These are phyloP conservation scores for Dipodomys spectabilis DNA, from an alignment of 2,113 vertebrate genomes.

Conservation along the genomic window DNA sequence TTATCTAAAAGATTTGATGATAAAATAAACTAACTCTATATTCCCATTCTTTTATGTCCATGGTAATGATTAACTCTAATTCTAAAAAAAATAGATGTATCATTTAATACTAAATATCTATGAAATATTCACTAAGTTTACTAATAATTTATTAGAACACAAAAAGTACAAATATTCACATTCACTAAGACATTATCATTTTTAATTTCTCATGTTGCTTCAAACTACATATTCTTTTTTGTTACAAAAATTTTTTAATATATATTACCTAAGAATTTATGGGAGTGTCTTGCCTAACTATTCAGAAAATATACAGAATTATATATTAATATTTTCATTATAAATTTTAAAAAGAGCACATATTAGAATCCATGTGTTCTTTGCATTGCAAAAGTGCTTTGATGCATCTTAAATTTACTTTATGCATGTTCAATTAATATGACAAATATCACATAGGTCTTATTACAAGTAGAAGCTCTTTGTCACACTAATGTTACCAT, in stretches of 20 bases:
- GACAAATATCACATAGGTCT: neutral
- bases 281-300: neutral
- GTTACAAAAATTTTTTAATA: neutral
- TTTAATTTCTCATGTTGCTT: neutral
- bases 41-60: neutral
- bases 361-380: neutral
- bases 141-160: conserved; percentile 6
- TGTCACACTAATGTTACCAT: conserved; percentile 54
- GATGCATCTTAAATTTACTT: conserved; percentile 16
- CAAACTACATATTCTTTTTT: conserved; percentile 19
- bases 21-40: conserved; percentile 25
- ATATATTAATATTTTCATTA: conserved; percentile 37
- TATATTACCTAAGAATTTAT: neutral
- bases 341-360: neutral
- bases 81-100: neutral
- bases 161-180: neutral
- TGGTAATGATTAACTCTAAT: neutral
- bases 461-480: conserved; percentile 25
- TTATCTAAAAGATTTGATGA: neutral
- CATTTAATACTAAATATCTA: neutral
- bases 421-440: conserved; percentile 37
- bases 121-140: conserved; percentile 2
- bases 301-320: conserved; percentile 22
- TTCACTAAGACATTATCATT: conserved; percentile 38
- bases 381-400: conserved; percentile 13